phyloP scores from a whole-genome alignment of 2,797 vertebrate species.

The Falco rusticolus region DNA sequence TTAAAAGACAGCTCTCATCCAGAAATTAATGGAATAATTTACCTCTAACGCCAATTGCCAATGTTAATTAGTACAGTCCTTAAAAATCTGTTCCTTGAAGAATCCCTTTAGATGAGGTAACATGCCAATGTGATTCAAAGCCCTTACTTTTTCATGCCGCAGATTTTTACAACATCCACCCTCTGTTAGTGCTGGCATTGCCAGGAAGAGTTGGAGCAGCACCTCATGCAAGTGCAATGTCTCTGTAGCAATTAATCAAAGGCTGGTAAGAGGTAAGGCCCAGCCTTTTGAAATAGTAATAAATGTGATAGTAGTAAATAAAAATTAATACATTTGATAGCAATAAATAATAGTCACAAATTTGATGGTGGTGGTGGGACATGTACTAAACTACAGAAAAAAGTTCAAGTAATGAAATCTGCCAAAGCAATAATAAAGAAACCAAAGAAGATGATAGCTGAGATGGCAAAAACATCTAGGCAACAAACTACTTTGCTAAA shows the following conservation, averaged over 20 bases:
- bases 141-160: neutral
- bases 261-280: neutral
- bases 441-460: neutral
- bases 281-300: neutral
- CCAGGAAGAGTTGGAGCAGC: neutral
- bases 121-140: neutral
- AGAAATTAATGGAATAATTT: constrained; percentile 35
- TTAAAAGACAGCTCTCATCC: constrained; percentile 1
- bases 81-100: constrained; percentile 38
- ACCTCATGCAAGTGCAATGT: neutral
- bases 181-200: neutral
- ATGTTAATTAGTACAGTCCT: constrained; percentile 16
- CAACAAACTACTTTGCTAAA: neutral
- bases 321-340: too few relatives aligned
- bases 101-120: neutral
- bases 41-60: constrained; percentile 16
- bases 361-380: neutral
- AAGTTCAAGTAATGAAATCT: neutral
- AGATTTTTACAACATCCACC: neutral
- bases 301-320: too few relatives aligned
- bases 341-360: too few relatives aligned
- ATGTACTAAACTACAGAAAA: neutral
- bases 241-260: neutral
- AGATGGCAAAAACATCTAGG: neutral
- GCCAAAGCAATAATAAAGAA: neutral